Evolutionary conservation across 2,113 vertebrate genomes (phyloP), one percentile per base, ranked within the genome.

Genomic region (Dolichotis patagonum): DNA sequence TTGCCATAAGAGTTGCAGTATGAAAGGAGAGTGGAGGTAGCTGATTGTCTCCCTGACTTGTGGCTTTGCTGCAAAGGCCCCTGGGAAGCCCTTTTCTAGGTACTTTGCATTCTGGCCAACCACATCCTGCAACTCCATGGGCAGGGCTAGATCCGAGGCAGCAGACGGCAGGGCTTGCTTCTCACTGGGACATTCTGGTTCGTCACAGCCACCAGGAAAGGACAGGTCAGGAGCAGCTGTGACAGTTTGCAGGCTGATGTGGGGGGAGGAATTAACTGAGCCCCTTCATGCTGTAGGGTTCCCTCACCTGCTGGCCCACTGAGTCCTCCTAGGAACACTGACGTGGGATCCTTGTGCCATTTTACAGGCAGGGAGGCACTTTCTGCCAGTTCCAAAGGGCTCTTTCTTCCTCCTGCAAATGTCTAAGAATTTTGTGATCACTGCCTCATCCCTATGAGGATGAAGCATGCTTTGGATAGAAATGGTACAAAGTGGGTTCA

Each of bases 41-140:
- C 83, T 88, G 85, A 49, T 80, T 91, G 65, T 88, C 71, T 97
- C 92, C 90, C 94, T 86, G 38, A 43, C 77, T 90, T 98, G 93
- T 60, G 96, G 97, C 71, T 98, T 98, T 98, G 90, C 91, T 98
- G 97, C 97, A 98, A 98, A 97, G 97, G 93, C 93, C 95, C 97
- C 93, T 97, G 97, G 97, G 82, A 95, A 98, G 78, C 96, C 46
- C n/a, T 22, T 28, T 80, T 93, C 58, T 96, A 12, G 58, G 69
- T 56, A 94, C 73, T 43, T 96, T 22, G 35, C 91, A 41, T 9
- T 96, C 3, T 46, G 11, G 78, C 52, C 92, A 96, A 97, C 98
- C 98, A 98, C 98, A 98, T 98, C 97, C 87, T 91, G 97, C 43
- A 9, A 2, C 63, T 97, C 94, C 14, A 19, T 35, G 73, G 85